Evolutionary conservation across 2,888 invertebrate species (phyloP).

Genomic region (Allophyes oxyacanthae): DNA sequence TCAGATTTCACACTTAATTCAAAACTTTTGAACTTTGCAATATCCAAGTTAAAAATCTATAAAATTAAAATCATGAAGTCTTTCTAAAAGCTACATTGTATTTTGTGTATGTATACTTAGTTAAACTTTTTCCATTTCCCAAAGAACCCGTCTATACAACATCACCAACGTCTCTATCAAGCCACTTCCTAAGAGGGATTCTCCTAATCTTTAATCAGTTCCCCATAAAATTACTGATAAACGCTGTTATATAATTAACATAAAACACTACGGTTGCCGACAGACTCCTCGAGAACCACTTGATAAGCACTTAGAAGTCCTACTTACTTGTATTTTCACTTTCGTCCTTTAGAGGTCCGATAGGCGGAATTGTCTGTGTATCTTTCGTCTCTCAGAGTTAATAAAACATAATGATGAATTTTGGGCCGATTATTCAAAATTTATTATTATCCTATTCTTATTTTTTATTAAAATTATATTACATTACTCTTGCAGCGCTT

Average conservation of each 20-base stretch:
- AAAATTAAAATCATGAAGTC: no score
- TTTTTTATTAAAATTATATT: no score
- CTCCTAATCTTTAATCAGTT: slow-evolving; percentile 44
- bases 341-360: background rate
- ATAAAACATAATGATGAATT: no score
- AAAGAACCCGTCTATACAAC: background rate
- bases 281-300: slow-evolving; percentile 38
- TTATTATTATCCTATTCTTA: no score
- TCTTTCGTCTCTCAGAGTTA: background rate
- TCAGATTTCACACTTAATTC: no score
- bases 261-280: slow-evolving; percentile 43
- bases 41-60: no score
- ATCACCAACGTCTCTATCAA: slow-evolving; percentile 40
- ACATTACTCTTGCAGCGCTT: no score
- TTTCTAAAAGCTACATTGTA: no score
- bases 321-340: slow-evolving; percentile 26
- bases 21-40: no score
- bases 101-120: no score
- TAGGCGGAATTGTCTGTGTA: background rate
- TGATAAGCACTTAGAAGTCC: slow-evolving; percentile 46
- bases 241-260: slow-evolving; percentile 47
- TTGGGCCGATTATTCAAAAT: no score
- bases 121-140: no score
- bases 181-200: slow-evolving; percentile 22
- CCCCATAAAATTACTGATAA: slow-evolving; percentile 54